Evolutionary conservation across 2,113 vertebrate species (phyloP).

Genomic region (Lichenostomus cassidix): DNA sequence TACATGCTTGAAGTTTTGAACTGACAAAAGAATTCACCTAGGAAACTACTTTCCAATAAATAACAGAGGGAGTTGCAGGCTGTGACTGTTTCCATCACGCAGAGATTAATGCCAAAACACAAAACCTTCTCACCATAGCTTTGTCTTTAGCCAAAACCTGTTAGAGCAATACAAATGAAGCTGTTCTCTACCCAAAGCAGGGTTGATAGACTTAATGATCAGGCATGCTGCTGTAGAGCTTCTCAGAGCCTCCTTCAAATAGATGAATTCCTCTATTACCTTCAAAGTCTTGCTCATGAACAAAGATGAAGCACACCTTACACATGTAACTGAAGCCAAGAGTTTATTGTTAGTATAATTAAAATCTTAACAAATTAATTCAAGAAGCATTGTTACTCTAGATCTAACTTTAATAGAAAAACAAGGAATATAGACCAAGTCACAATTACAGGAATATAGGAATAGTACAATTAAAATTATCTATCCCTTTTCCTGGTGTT

Average conservation of each 20-base stretch:
- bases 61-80: not conserved
- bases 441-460: not conserved
- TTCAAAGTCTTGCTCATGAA: not conserved
- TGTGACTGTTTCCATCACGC: not conserved
- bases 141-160: not conserved
- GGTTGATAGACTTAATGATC: not conserved
- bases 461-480: not conserved
- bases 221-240: not conserved
- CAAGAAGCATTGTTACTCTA: not conserved
- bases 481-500: not conserved
- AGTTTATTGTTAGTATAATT: not conserved
- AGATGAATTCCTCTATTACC: not conserved
- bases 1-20: not conserved
- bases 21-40: not conserved
- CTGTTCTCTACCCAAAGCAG: not conserved
- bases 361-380: not conserved
- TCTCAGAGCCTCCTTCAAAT: not conserved
- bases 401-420: not conserved
- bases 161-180: not conserved
- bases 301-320: not conserved
- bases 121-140: not conserved
- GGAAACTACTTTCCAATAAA: not conserved
- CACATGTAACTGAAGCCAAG: not conserved
- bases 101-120: not conserved
- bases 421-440: not conserved